These are phyloP conservation scores for Mantis religiosa DNA, from an alignment of 2,888 invertebrate species.

Conservation along the genomic window DNA sequence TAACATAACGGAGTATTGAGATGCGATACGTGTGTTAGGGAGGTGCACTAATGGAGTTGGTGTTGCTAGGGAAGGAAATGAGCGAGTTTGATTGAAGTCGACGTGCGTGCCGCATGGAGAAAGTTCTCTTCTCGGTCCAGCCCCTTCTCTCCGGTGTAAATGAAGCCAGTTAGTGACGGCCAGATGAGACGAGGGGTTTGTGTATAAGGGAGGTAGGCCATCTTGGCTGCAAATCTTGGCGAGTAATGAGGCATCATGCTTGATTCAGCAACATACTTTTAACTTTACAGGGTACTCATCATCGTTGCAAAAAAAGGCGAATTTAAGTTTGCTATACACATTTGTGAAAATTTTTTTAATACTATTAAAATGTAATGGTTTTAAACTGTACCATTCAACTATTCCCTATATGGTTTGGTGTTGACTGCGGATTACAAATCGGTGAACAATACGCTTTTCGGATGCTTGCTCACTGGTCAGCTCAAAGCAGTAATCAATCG, in stretches of 20 bases:
- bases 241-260: background rate
- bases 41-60: background rate
- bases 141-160: background rate
- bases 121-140: background rate
- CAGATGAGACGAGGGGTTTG: background rate
- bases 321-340: no score
- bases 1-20: background rate
- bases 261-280: background rate
- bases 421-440: no score
- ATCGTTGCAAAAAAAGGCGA: no score
- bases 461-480: no score
- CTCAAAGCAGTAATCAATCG: no score
- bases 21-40: background rate
- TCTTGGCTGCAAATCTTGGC: background rate
- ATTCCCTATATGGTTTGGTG: no score
- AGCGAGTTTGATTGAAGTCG: background rate
- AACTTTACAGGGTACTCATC: no score
- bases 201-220: background rate
- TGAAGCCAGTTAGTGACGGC: slow-evolving; percentile 7
- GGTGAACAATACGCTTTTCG: no score
- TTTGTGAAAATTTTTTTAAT: no score
- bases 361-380: no score
- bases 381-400: no score
- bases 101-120: background rate
- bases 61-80: background rate